Evolutionary conservation across 2,113 vertebrate species (phyloP), one percentile per base, ranked within the genome.

Genomic region (Xenotilapia caudafasciata): DNA sequence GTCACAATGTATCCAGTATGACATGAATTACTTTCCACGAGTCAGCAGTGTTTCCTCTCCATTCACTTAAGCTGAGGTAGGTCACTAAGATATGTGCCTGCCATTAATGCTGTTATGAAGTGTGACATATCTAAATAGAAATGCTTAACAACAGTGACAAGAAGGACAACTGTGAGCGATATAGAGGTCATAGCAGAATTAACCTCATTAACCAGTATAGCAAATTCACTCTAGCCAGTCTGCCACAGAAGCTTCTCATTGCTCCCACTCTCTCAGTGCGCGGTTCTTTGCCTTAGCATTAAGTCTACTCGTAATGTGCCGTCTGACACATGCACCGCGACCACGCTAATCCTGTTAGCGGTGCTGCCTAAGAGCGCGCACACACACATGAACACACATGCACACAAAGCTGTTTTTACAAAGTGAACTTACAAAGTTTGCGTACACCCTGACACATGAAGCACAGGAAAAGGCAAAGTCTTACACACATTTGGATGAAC

Each of bases 311-410:
- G 83, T 70, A 33, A 40, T 90, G 81, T 90, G 86, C 86, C 75
- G 60, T 79, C 35, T 86, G 89, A 85, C 84, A 87, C 75, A 85
- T 87, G 85, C 82, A 70, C 80, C 53, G 70, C 35, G 4, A 86
- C 86, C 86, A 89, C 83, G 83, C 53, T 91, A 93, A 93, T 93
- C 92, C 91, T 90, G 88, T 92, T 92, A 93, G 77, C n/a, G 31
- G 77, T 54, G 75, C 56, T 38, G 80, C 83, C 79, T 40, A 82
- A 79, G 54, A 12, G 26, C 10, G 23, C 54, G 12, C 26, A 13
- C 84, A 47, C 9, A 26, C 26, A 70, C 68, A 60, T 15, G 23
- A 26, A 55, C 80, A 80, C 75, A 80, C 33, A 73, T 53, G 45
- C 23, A 60, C 28, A 60, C 28, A 35, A 70, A 40, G 42, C 47